Percentiles rank a stretch among this genome's conserved stretches.
Conservation (phyloP, 2,113 vertebrate species). For the Epinephelus cyanopodus region DNA sequence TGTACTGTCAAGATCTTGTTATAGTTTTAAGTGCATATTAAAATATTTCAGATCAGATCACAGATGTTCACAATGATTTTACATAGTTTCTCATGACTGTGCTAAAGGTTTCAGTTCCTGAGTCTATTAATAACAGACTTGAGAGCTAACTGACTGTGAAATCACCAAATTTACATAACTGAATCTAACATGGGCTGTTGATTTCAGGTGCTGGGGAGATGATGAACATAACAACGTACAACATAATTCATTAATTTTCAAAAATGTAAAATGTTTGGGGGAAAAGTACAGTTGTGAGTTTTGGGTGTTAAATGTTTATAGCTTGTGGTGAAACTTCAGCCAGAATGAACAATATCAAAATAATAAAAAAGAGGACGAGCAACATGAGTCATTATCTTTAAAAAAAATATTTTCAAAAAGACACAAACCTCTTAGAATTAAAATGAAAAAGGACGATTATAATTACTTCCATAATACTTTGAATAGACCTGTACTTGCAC, state of each 20-base stretch:
- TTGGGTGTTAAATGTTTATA: neutral
- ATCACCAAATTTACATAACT: conserved; percentile 27
- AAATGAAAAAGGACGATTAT: no score
- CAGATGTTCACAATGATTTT: conserved; percentile 8
- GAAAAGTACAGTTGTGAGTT: no score
- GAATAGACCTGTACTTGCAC: no score
- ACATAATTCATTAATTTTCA: neutral
- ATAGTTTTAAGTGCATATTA: conserved; percentile 33
- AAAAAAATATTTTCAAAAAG: conserved; percentile 29
- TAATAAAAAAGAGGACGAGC: neutral
- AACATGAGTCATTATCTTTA: no score
- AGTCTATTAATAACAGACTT: conserved; percentile 14
- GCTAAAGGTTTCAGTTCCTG: conserved; percentile 31
- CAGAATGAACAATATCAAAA: no score
- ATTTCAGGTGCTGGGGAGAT: conserved; percentile 40
- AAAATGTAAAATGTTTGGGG: neutral
- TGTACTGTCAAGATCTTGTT: neutral
- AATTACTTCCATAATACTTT: no score
- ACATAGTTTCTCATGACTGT: conserved; percentile 22
- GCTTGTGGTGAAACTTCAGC: no score
- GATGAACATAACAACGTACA: neutral
- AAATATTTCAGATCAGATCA: conserved; percentile 61
- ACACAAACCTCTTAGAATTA: neutral
- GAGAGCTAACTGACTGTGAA: conserved; percentile 21
- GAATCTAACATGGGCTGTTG: conserved; percentile 11